A percentile compares a stretch with the other conserved stretches of the same genome.
Evolutionary conservation across 1,140 invertebrate genomes (phyloP).

Genomic region (Aradophagus sp.): DNA sequence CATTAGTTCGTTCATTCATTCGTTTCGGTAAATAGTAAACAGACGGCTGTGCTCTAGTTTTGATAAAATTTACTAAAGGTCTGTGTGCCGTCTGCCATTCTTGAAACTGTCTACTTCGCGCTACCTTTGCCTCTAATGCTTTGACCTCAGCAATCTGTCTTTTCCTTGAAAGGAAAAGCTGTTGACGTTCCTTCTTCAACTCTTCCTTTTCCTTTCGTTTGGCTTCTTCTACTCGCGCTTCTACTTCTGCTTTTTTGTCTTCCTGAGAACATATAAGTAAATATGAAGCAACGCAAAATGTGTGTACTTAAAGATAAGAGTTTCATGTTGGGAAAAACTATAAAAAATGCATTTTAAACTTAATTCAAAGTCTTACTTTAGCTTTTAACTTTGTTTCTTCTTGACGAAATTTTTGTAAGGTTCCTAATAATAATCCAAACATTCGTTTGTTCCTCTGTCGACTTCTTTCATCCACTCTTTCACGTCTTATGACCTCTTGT

Average conservation of each 20-base stretch:
- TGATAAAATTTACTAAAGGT: conserved; percentile 87
- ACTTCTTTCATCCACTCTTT: conserved; percentile 88
- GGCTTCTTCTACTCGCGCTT: conserved; percentile 94
- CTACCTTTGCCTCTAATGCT: conserved; percentile 93
- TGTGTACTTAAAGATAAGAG: conserved; percentile 35
- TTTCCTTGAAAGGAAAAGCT: conserved; percentile 89
- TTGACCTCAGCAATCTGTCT: conserved; percentile 91
- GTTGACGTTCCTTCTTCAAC: conserved; percentile 87
- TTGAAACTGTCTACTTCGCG: conserved; percentile 89
- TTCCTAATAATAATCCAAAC: conserved; percentile 95
- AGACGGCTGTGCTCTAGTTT: conserved; percentile 88
- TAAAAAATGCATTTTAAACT: neutral
- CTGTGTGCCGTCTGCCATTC: conserved; percentile 89
- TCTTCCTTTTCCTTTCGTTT: conserved; percentile 90
- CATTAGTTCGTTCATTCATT: conserved; percentile 77
- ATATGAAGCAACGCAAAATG: too few relatives aligned
- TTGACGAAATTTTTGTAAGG: conserved; percentile 94
- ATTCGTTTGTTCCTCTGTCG: conserved; percentile 92
- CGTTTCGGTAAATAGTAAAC: conserved; percentile 92
- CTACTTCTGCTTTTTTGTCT: conserved; percentile 89
- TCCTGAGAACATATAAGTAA: conserved; percentile 77
- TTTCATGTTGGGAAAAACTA: neutral
- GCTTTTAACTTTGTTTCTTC: conserved; percentile 92
- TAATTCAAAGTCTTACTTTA: conserved; percentile 74
- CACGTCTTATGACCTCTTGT: conserved; percentile 86